Conservation (phyloP, 2,888 invertebrate species). For the Cosmorhoe ocellata region DNA sequence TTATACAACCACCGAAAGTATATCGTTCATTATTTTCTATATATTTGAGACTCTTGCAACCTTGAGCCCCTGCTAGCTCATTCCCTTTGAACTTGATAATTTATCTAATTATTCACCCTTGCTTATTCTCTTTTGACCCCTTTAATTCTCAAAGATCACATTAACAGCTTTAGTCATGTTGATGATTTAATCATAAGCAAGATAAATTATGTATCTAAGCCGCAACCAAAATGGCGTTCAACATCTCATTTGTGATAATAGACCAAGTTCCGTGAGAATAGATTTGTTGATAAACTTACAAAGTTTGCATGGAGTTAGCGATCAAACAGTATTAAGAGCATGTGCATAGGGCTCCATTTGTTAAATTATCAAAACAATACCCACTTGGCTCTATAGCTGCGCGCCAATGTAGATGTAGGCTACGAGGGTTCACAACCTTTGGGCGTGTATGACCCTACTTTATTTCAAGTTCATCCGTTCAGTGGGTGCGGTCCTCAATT, state of each 20-base stretch:
- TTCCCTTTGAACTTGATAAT: background rate
- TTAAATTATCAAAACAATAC: constrained; percentile 26
- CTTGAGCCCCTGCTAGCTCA: too few relatives aligned
- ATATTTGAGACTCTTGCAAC: too few relatives aligned
- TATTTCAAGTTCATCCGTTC: constrained; percentile 51
- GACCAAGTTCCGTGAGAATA: constrained; percentile 15
- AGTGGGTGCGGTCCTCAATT: constrained; percentile 55
- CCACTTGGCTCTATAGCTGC: constrained; percentile 19
- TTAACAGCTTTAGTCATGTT: background rate
- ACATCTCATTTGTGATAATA: constrained; percentile 2
- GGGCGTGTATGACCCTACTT: constrained; percentile 58
- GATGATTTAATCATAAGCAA: background rate
- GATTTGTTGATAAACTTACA: constrained; percentile 15
- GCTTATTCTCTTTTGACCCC: background rate
- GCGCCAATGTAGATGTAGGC: constrained; percentile 27
- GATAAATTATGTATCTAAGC: background rate
- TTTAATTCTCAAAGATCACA: background rate
- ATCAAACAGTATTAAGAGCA: constrained; percentile 17
- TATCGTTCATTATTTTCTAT: too few relatives aligned
- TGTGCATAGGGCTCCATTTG: constrained; percentile 20
- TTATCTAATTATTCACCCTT: too few relatives aligned
- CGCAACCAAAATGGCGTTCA: too few relatives aligned
- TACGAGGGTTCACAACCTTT: constrained; percentile 56
- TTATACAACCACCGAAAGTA: too few relatives aligned
- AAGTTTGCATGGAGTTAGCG: constrained; percentile 13